A percentile compares a stretch with the other conserved stretches of the same genome.
phyloP scores from a whole-genome alignment of 2,113 vertebrate genomes.

The Pteronura brasiliensis region DNA sequence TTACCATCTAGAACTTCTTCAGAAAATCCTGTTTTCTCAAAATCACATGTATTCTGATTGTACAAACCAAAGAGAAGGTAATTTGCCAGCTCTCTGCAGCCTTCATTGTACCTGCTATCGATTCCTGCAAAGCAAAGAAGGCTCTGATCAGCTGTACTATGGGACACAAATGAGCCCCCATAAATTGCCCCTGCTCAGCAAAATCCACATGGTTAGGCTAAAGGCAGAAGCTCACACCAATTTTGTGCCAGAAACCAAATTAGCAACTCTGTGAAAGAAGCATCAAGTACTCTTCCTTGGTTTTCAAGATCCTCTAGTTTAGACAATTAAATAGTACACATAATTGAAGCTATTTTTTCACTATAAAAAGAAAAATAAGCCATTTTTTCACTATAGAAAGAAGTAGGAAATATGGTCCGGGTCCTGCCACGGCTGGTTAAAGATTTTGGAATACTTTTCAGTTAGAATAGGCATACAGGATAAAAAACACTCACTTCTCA shows the following conservation, averaged over 20 bases:
- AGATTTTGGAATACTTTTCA: not conserved
- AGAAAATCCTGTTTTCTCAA: conserved; percentile 90
- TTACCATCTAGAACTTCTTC: conserved; percentile 97
- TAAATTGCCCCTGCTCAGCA: not conserved
- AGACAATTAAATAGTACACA: not conserved
- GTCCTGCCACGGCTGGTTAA: not conserved
- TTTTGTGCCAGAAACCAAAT: conserved; percentile 11
- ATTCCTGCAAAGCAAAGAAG: conserved; percentile 87
- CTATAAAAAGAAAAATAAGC: not conserved
- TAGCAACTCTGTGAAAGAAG: not conserved
- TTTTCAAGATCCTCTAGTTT: not conserved
- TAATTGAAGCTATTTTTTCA: not conserved
- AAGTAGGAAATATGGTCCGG: conserved; percentile 19
- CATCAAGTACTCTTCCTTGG: not conserved
- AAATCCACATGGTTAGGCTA: not conserved
- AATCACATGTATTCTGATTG: conserved; percentile 86
- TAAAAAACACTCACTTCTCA: conserved; percentile 5
- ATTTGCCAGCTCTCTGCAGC: conserved; percentile 95
- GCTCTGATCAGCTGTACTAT: not conserved
- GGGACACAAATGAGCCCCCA: not conserved
- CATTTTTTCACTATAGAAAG: not conserved
- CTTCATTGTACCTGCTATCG: conserved; percentile 96
- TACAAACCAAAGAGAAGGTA: conserved; percentile 96
- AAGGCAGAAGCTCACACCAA: not conserved
- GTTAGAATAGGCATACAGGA: not conserved